Evolutionary conservation across 1,140 invertebrate species (phyloP), one percentile per base, ranked within the genome.

Genomic region (Drosophila dunni): DNA sequence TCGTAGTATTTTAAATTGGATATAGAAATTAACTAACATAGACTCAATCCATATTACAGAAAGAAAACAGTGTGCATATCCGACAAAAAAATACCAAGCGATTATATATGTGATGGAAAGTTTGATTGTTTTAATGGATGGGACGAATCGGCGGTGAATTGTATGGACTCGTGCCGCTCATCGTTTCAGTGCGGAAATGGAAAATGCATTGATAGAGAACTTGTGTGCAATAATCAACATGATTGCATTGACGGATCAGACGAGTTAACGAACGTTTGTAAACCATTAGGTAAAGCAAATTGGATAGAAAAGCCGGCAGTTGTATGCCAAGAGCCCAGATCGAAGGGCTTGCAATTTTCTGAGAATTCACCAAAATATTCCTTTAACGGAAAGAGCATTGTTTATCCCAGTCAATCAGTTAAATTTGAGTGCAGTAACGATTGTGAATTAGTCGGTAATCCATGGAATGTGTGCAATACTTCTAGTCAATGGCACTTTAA

Each of bases 211-310:
- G 3, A 7, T 0, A 0, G 1, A 0, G 9, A 2, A 0, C 0
- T 1, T 1, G 0, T 24, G 3, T 79, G 76, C 29, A 38, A 79
- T 58, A 58, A 60, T n/a, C 15, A 13, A 9, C n/a, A 34, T 15
- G 68, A 79, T 44, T 79, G 77, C 8, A 8, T 53, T 7, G 77
- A 79, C 63, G 77, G 74, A 9, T 29, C 63, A 1, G 77, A 79
- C 54, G 74, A 79, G 33, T 3, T 64, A 7, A 4, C n/a, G 0
- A 1, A 0, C n/a, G n/a, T 46, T 0, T 78, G 76, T 33, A 0
- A 17, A 0, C 0, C 3, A 29, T 29, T 29, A 29, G 17, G 17
- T 0, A 1, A 7, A 0, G 0, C 5, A 13, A 1, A 15, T 7
- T 45, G 38, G 24, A 33, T 0, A 7, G 0, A 0, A 7, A 63